Conservation (phyloP, 2,113 vertebrate genomes). For the Scopus umbretta region DNA sequence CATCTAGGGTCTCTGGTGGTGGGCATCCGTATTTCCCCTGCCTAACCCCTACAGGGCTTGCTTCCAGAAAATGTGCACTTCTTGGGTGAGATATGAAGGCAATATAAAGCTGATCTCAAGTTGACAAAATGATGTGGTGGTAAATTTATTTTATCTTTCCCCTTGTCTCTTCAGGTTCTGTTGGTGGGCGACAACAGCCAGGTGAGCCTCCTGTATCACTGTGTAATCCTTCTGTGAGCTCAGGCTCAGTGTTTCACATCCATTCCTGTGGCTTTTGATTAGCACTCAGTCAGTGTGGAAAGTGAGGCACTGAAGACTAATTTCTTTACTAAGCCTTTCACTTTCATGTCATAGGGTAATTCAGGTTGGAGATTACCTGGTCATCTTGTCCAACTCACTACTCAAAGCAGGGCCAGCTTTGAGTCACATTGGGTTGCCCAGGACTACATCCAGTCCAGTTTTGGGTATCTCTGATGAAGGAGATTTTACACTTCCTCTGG, state of each 20-base stretch:
- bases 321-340: background rate
- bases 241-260: background rate
- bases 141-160: background rate
- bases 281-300: background rate
- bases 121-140: background rate
- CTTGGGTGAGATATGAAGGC: background rate
- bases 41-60: background rate
- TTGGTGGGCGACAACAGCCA: slow-evolving; percentile 64
- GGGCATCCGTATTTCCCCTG: background rate
- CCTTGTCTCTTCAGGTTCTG: slow-evolving; percentile 55
- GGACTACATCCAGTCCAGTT: background rate
- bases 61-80: background rate
- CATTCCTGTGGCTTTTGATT: slow-evolving; percentile 19
- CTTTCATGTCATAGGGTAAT: background rate
- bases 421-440: background rate
- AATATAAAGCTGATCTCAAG: background rate
- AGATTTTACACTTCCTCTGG: background rate
- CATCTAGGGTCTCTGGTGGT: background rate
- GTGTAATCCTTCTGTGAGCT: background rate
- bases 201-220: slow-evolving; percentile 44
- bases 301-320: background rate
- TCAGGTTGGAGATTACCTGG: background rate
- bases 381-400: background rate
- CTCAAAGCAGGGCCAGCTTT: background rate
- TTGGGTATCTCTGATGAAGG: background rate